These are phyloP conservation scores for Ectemnius lituratus DNA, from an alignment of 2,888 invertebrate genomes.

Conservation along the genomic window DNA sequence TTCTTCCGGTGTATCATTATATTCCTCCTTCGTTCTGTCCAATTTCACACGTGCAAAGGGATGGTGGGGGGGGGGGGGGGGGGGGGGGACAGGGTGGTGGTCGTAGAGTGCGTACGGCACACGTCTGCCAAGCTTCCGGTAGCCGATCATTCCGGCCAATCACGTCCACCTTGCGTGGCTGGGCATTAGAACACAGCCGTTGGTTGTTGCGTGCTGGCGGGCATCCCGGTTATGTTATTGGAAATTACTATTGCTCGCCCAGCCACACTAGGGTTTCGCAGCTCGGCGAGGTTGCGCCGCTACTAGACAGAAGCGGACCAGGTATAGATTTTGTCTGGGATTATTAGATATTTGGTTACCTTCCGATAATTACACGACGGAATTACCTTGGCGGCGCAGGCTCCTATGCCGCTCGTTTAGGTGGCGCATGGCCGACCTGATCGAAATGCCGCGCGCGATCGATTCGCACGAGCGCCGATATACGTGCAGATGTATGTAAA, in stretches of 20 bases:
- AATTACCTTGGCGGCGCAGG: constrained; percentile 47
- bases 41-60: constrained; percentile 46
- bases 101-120: constrained; percentile 27
- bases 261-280: constrained; percentile 3
- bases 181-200: constrained; percentile 5
- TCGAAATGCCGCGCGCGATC: constrained; percentile 43
- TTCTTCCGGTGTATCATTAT: constrained; percentile 44
- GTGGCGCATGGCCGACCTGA: constrained; percentile 9
- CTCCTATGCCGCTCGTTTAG: too few relatives aligned
- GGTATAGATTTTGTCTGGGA: constrained; percentile 64
- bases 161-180: constrained; percentile 24
- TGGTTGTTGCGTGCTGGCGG: constrained; percentile 15
- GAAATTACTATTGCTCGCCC: constrained; percentile 49
- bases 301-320: constrained; percentile 21
- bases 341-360: constrained; percentile 68
- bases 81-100: background rate
- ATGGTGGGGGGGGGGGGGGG: too few relatives aligned
- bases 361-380: constrained; percentile 65
- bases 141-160: constrained; percentile 40
- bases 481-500: constrained; percentile 15
- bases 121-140: constrained; percentile 60
- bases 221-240: constrained; percentile 43
- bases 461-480: constrained; percentile 28
- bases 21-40: constrained; percentile 43
- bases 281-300: background rate